Evolutionary conservation across 2,113 vertebrate species (phyloP).

Genomic region (Aegotheles bennettii): DNA sequence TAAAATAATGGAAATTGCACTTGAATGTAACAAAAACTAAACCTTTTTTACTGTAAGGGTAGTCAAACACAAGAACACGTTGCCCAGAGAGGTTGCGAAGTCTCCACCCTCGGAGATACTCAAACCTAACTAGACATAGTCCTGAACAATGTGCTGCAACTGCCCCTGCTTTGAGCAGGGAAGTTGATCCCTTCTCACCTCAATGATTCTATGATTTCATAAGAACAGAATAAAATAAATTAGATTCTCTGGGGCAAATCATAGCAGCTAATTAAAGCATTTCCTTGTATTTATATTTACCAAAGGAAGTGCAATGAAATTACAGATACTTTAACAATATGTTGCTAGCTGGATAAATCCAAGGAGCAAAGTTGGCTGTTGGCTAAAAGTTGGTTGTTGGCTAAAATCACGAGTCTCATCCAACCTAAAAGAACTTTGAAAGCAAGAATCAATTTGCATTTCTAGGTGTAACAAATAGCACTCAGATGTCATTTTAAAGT

Average conservation of each 20-base stretch:
- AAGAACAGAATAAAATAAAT: not conserved
- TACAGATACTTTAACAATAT: not conserved
- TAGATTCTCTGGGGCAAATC: not conserved
- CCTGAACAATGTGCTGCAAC: not conserved
- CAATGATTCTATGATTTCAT: not conserved
- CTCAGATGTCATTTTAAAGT: not conserved
- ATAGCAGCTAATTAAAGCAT: not conserved
- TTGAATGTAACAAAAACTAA: accelerated
- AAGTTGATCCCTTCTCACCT: not conserved
- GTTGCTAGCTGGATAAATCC: not conserved
- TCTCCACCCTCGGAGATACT: not conserved
- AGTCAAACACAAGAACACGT: not conserved
- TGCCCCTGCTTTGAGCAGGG: not conserved
- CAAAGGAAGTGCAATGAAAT: not conserved
- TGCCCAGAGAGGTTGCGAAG: not conserved
- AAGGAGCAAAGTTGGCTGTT: not conserved
- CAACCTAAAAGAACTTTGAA: not conserved
- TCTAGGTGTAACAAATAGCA: not conserved
- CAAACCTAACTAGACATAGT: not conserved
- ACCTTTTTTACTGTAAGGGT: not conserved
- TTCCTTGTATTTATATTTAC: not conserved
- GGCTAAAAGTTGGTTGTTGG: no score
- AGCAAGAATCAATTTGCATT: not conserved
- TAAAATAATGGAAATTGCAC: not conserved
- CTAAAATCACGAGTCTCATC: not conserved